Conservation (phyloP, 2,113 vertebrate genomes). For the Thamnophis sirtalis region DNA sequence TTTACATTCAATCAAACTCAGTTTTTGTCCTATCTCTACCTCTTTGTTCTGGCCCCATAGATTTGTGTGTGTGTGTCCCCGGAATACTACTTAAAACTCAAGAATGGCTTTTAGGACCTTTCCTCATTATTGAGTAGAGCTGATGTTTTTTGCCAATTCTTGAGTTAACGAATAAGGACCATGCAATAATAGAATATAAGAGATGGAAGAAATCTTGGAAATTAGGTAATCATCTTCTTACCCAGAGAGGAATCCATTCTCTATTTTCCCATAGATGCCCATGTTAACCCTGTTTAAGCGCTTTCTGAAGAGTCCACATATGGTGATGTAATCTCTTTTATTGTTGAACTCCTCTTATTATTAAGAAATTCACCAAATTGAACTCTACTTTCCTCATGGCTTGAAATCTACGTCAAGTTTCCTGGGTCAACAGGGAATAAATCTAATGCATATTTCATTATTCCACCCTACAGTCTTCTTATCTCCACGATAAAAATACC, state of each 20-base stretch:
- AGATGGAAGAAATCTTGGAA: neutral
- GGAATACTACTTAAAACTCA: neutral
- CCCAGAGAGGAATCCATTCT: neutral
- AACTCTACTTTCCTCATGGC: neutral
- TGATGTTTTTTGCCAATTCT: neutral
- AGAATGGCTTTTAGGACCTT: neutral
- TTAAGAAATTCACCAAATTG: neutral
- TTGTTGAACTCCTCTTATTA: neutral
- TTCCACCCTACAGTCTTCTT: neutral
- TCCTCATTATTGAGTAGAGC: neutral
- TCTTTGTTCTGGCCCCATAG: neutral
- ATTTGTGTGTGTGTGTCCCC: neutral
- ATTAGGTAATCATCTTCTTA: neutral
- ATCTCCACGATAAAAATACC: neutral
- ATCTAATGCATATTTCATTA: neutral
- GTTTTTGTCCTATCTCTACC: neutral
- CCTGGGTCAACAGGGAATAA: neutral
- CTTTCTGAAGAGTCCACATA: neutral
- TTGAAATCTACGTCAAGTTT: neutral
- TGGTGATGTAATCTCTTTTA: neutral
- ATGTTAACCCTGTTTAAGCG: neutral
- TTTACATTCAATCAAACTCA: neutral
- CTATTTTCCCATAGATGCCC: neutral
- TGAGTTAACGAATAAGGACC: neutral
- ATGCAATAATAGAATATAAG: neutral